phyloP scores from a whole-genome alignment of 2,888 invertebrate genomes.

The Oscheius sp. region DNA sequence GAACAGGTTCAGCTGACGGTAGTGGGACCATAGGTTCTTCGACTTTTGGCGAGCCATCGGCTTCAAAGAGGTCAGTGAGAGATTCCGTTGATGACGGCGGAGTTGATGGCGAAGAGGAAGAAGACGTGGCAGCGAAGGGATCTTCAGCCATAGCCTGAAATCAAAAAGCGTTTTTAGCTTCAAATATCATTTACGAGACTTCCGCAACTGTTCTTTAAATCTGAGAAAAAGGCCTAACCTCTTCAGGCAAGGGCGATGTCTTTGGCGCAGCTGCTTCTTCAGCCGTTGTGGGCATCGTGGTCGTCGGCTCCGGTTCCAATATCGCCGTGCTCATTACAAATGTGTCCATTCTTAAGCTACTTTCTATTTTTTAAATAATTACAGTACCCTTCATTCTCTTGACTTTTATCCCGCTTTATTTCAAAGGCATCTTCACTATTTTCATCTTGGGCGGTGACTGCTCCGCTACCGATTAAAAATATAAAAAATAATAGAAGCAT shows the following conservation, averaged over 20 bases:
- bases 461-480: neutral
- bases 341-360: constrained; percentile 14
- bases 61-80: too few relatives aligned
- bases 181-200: too few relatives aligned
- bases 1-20: neutral
- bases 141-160: constrained; percentile 28
- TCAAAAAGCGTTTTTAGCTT: too few relatives aligned
- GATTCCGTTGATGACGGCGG: neutral
- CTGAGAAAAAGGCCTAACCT: neutral
- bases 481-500: constrained; percentile 23
- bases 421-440: constrained; percentile 31
- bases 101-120: neutral
- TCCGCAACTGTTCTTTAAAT: neutral
- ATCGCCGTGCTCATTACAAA: constrained; percentile 28
- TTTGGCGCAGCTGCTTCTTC: neutral
- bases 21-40: neutral
- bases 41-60: neutral
- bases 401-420: constrained; percentile 13
- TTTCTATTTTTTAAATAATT: neutral
- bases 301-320: constrained; percentile 14
- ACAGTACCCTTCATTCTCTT: constrained; percentile 25
- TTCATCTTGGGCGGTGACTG: constrained; percentile 18
- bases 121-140: constrained; percentile 6
- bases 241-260: neutral
- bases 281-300: neutral